These are phyloP conservation scores for Tragulus kanchil DNA, from an alignment of 2,113 vertebrate genomes.

Conservation along the genomic window DNA sequence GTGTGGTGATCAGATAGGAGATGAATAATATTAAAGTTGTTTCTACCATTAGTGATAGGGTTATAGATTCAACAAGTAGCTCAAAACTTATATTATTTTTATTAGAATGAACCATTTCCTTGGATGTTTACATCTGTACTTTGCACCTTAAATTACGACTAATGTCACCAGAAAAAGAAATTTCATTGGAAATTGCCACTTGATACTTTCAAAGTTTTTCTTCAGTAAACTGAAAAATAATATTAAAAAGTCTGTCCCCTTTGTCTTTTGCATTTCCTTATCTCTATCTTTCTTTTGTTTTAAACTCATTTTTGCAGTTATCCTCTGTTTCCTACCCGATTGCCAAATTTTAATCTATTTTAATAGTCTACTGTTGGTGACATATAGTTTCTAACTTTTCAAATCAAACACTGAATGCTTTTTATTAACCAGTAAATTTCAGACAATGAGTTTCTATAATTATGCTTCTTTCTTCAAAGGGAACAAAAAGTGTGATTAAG, in stretches of 20 bases:
- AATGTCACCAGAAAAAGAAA: constrained; percentile 51
- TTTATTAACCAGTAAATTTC: constrained; percentile 8
- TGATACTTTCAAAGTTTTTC: constrained; percentile 45
- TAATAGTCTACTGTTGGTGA: constrained; percentile 37
- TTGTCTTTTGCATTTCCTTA: constrained; percentile 54
- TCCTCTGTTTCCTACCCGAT: constrained; percentile 75
- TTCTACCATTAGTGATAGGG: background rate
- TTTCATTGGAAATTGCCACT: constrained; percentile 46
- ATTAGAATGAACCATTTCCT: background rate
- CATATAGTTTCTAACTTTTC: constrained; percentile 60
- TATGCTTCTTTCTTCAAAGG: constrained; percentile 6
- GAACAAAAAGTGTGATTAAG: background rate
- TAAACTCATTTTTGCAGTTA: constrained; percentile 51
- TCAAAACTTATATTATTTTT: constrained; percentile 1
- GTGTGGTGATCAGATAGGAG: background rate
- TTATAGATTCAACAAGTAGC: constrained; percentile 19
- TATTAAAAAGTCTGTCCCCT: background rate
- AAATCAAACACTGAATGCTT: constrained; percentile 10
- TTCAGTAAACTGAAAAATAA: constrained; percentile 28
- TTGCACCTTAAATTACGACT: constrained; percentile 20
- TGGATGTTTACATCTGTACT: background rate
- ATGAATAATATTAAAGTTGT: background rate
- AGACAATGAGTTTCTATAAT: constrained; percentile 52
- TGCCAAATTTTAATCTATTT: constrained; percentile 78
- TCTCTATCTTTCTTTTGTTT: background rate